Evolutionary conservation across 1,140 invertebrate species (phyloP), one percentile per base, ranked within the genome.

Genomic region (Drosophila aff.): DNA sequence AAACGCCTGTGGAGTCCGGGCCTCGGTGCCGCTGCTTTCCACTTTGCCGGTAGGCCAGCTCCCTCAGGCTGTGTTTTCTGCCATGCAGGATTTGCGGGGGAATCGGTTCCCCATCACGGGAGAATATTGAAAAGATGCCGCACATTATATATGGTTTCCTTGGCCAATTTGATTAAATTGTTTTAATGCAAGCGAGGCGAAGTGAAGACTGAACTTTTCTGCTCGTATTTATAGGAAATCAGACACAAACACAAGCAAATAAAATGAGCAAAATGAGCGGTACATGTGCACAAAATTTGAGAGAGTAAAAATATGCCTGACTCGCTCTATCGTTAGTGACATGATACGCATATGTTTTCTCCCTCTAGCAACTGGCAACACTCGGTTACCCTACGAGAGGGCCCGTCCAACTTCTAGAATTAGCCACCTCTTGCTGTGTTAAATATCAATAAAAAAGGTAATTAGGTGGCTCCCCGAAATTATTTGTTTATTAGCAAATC

Each of bases 51-150:
- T 89, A 92, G 18, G 91, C 84, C 53, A 93, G 38, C 61, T 93
- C 92, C 11, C 92, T 72, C 15, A 93, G 16, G 13, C 62, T 86
- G 46, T 91, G 82, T 16, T 83, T 73, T 41, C 77, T 64, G 31
- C 80, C 82, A 7, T 67, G 38, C 5, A 78, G 79, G 3, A 78
- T 18, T 53, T 69, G 74, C 4, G 78, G 40, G 16, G 58, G 49
- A 47, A 87, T 83, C 8, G 81, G 55, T 40, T 76, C 16, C 6
- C 84, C 82, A 57, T 90, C 65, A 18, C 71, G 79, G 4, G 85
- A 92, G 43, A 93, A 92, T 79, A 93, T 92, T 31, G 92, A 82
- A 66, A 93, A 93, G n/a, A 93, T 93, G 9, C 91, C 92, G 38
- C 92, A 93, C 92, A 93, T 93, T 46, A 13, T 74, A 21, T 13